A percentile compares a stretch with the other conserved stretches of the same genome.
Conservation (phyloP, 2,888 invertebrate genomes). For the Tetragonula carbonaria region DNA sequence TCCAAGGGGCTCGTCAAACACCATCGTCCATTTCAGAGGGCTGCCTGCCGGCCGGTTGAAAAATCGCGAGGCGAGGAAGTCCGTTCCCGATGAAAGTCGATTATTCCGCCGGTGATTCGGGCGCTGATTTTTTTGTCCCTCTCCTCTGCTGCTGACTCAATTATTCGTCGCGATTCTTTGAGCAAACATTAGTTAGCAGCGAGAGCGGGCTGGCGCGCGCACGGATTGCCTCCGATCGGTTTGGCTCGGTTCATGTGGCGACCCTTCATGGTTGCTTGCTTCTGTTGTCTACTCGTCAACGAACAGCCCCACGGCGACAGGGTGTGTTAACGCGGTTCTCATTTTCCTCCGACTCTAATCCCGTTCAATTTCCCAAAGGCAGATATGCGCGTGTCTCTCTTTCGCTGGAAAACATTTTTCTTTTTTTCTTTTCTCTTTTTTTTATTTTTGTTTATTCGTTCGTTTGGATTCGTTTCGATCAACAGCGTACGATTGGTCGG, state of each 20-base stretch:
- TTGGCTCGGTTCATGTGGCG: constrained; percentile 77
- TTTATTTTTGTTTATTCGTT: neutral
- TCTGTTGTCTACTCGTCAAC: constrained; percentile 83
- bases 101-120: constrained; percentile 67
- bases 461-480: neutral
- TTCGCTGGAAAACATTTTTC: neutral
- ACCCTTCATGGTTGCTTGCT: constrained; percentile 82
- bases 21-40: constrained; percentile 30
- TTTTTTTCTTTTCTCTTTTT: neutral
- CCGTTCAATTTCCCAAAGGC: constrained; percentile 36
- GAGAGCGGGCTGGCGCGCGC: constrained; percentile 67
- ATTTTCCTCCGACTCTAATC: constrained; percentile 70
- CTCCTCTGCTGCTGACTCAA: constrained; percentile 73
- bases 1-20: constrained; percentile 51
- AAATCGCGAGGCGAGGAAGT: constrained; percentile 57
- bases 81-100: constrained; percentile 62
- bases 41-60: constrained; percentile 16
- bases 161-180: constrained; percentile 82
- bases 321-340: constrained; percentile 81
- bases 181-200: constrained; percentile 84
- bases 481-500: neutral
- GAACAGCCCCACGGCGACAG: constrained; percentile 74
- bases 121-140: constrained; percentile 56
- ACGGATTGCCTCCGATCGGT: constrained; percentile 78
- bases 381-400: neutral